phyloP scores from a whole-genome alignment of 2,797 vertebrate genomes.

The Smutsia temminckii region DNA sequence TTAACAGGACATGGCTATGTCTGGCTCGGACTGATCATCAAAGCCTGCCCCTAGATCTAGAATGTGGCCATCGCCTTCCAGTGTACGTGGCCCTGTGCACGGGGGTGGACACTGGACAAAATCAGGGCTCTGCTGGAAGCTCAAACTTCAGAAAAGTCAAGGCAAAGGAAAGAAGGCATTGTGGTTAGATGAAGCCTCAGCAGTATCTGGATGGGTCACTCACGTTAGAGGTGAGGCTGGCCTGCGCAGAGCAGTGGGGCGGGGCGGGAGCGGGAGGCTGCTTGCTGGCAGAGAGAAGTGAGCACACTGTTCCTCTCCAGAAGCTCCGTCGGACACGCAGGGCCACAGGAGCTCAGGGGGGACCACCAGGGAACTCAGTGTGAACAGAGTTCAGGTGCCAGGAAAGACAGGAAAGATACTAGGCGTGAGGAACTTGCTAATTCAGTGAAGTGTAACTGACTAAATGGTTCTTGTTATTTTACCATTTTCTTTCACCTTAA shows the following conservation, averaged over 20 bases:
- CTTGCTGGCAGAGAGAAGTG: background rate
- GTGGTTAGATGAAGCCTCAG: background rate
- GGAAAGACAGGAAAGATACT: background rate
- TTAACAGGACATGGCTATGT: background rate
- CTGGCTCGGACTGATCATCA: background rate
- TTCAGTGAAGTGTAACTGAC: background rate
- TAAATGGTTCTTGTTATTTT: background rate
- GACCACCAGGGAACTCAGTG: background rate
- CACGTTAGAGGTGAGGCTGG: background rate
- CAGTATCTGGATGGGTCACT: background rate
- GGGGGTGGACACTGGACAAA: background rate
- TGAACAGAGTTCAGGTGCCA: background rate
- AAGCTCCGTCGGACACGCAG: background rate
- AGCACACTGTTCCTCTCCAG: background rate
- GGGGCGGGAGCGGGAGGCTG: background rate
- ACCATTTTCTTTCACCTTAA: background rate
- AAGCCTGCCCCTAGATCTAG: background rate
- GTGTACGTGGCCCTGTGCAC: fast-evolving
- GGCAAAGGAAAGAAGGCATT: background rate
- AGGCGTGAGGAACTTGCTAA: background rate
- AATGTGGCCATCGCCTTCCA: background rate
- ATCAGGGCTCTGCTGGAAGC: background rate
- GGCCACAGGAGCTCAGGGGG: background rate
- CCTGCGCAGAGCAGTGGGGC: background rate
- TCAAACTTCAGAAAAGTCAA: background rate